A percentile compares a stretch with the other conserved stretches of the same genome.
Evolutionary conservation across 2,888 invertebrate genomes (phyloP).

Genomic region (Ecdyonurus torrentis): DNA sequence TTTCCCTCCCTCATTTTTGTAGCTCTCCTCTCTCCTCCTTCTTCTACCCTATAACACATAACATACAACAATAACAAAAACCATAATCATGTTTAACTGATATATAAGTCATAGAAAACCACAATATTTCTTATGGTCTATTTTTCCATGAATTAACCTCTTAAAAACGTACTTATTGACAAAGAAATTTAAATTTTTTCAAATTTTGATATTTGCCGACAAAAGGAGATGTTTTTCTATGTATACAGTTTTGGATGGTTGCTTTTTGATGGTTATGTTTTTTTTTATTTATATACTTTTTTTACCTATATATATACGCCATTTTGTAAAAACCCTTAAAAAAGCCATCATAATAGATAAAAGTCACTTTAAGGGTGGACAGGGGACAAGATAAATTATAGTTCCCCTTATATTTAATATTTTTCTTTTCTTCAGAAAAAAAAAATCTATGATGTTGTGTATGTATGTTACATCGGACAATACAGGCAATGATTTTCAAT

Average conservation of each 20-base stretch:
- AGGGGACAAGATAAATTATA: slow-evolving; percentile 1
- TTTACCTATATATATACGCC: not conserved
- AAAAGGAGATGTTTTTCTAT: not conserved
- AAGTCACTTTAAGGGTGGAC: not conserved
- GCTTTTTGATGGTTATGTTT: not conserved
- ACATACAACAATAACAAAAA: not conserved
- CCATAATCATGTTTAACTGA: not conserved
- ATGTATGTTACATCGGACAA: slow-evolving; percentile 3
- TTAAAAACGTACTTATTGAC: too few species aligned
- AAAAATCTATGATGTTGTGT: not conserved
- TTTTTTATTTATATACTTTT: not conserved
- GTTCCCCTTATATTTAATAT: not conserved
- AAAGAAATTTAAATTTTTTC: too few species aligned
- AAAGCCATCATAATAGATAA: too few species aligned
- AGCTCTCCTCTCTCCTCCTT: not conserved
- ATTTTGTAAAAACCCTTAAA: not conserved
- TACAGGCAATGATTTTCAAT: slow-evolving; percentile 10
- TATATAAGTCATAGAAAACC: too few species aligned
- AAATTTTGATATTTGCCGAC: not conserved
- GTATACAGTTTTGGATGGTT: not conserved
- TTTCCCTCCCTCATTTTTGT: too few species aligned
- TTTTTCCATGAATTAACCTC: too few species aligned
- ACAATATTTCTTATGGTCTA: too few species aligned
- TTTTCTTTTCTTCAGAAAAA: not conserved
- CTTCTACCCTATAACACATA: not conserved